A percentile compares a stretch with the other conserved stretches of the same genome.
Evolutionary conservation across 2,797 vertebrate species (phyloP).

Genomic region (Gobio occitaniae): DNA sequence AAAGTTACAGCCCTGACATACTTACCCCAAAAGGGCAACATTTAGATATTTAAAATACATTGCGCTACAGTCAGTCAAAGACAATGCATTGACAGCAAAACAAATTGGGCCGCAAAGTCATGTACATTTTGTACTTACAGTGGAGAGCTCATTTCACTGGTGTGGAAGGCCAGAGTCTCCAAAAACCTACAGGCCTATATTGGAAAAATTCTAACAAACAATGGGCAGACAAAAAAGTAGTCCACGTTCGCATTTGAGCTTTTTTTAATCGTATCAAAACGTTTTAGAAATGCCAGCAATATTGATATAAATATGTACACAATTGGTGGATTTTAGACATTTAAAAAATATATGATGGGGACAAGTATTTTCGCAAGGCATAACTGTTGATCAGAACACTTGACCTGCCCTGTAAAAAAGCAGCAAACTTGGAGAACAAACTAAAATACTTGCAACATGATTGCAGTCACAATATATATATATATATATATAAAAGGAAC

Average conservation of each 20-base stretch:
- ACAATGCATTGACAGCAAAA: slow-evolving; percentile 71
- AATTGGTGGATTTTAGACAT: slow-evolving; percentile 77
- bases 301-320: slow-evolving; percentile 85
- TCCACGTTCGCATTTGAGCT: slow-evolving; percentile 84
- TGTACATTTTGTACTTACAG: slow-evolving; percentile 93
- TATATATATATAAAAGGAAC: slow-evolving; percentile 51
- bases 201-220: slow-evolving; percentile 94
- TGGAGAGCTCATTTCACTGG: slow-evolving; percentile 94
- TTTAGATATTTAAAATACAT: slow-evolving; percentile 68
- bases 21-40: slow-evolving; percentile 79
- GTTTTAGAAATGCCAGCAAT: slow-evolving; percentile 83
- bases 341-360: slow-evolving; percentile 63
- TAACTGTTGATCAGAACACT: slow-evolving; percentile 64
- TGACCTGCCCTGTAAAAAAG: slow-evolving; percentile 82
- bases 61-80: slow-evolving; percentile 69
- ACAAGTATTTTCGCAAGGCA: slow-evolving; percentile 74
- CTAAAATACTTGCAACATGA: slow-evolving; percentile 74
- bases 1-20: slow-evolving; percentile 68
- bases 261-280: slow-evolving; percentile 77
- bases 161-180: slow-evolving; percentile 92
- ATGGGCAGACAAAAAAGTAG: slow-evolving; percentile 85
- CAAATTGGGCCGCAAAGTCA: slow-evolving; percentile 46
- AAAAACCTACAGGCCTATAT: slow-evolving; percentile 87
- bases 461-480: slow-evolving; percentile 70
- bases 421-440: slow-evolving; percentile 64